Base-by-base conservation (phyloP, 2,888 invertebrate species). In the Drosophila formosana region DNA sequence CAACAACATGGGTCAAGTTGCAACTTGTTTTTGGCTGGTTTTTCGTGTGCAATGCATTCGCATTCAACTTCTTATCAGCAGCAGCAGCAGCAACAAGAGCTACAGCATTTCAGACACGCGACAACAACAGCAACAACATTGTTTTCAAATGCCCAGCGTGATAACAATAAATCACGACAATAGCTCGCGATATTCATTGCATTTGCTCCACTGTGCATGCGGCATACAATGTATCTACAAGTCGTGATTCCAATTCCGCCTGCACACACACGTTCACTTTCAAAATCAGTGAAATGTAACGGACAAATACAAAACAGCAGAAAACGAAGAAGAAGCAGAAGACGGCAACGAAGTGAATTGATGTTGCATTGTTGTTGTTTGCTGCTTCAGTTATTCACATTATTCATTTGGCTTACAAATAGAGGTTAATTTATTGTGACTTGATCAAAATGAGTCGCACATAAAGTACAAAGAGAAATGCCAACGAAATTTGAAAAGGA, bases 271-370 rank as follows among this genome's bases (percentile, higher is more conserved):
- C 84, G 80, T 90, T 90, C 90, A 88, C 89, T 90, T 90, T 90
- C 90, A 88, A 90, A 90, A 89, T 89, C 89, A 88, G 84, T 88
- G 90, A 89, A 90, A 89, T 89, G 89, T 80, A 86, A 88, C 82
- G 72, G 72, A 73, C 71, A 78, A 72, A 61, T 46, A 61, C 41
- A 58, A 51, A 58, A 39, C 25, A 39, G 9, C 23, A 50, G 13
- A 50, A 34, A 5, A 30, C 7, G 25, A 37, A 49, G 34, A 37
- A 52, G 30, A 55, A 50, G 41, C 45, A 45, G 45, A 50, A 49
- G 18, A 56, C 55, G 49, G 51, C 67, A 39, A 60, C 66, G 57
- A 43, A 64, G 67, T 68, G 75, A 69, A 75, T 72, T 78, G 70
- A 70, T 63, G 71, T 75, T 67, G 74, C 68, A 68, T 63, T 66